Base-by-base conservation (phyloP, 2,888 invertebrate species). In the Psylliodes chrysocephalus region DNA sequence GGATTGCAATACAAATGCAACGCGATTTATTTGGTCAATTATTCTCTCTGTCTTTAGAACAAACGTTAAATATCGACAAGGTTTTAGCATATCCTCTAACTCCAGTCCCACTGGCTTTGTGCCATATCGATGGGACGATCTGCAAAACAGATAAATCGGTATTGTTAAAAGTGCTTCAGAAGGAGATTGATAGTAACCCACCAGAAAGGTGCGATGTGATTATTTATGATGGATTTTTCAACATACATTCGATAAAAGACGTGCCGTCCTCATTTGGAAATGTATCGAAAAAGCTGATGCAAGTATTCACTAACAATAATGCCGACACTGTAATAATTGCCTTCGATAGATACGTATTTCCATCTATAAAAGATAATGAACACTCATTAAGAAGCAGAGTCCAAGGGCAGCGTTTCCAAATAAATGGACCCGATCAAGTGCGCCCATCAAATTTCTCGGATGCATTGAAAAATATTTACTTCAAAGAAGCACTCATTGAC, bases 401-500 rank as follows among this genome's bases (percentile, higher is more conserved):
- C 5, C 14, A n/a, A 28, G 42, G 54, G n/a, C 1, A 44, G 2
- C 1, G 2, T 17, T 44, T 10, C 7, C 6, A 1, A 12, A 44
- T 44, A 2, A 42, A 18, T 17, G 42, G 54, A 0, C 18, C 18
- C 5, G 28, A 55, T n/a, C n/a, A n/a, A 42, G 15, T 42, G 8
- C 1, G 51, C 10, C 1, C 51, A 1, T 14, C 51, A 14, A 51
- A 51, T 62, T 62, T 62, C 5, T n/a, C 3, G 17, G 54, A 61
- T 5, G 62, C 56, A 44, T 51, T 56, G n/a, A 55, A 62, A 42
- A 46, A 64, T 56, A 18, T 51, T 8, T 12, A 68, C 14, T 66
- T 69, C 44, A 67, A 69, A 64, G 51, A 60, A 30, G 65, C 65
- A 4, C 55, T 67, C 18, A 61, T 68, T 3, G 17, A 51, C n/a